Conservation (phyloP, 2,888 invertebrate genomes). For the Sepiola atlantica region DNA sequence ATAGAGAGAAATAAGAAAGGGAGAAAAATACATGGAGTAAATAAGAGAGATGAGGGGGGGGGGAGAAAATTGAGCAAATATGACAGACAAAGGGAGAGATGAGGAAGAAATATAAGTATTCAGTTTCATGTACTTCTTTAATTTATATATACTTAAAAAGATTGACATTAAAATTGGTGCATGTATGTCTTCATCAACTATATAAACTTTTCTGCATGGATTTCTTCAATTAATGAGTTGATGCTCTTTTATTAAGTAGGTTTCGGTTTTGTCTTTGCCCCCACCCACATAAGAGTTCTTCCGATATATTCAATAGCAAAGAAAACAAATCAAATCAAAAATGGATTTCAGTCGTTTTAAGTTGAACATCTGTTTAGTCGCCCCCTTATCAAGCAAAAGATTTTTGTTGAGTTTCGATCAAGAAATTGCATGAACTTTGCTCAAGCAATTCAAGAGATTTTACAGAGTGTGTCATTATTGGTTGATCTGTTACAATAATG, state of each 20-base stretch:
- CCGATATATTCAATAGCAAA: neutral
- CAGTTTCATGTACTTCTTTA: no score
- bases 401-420: neutral
- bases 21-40: neutral
- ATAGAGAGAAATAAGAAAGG: neutral
- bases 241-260: neutral
- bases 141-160: neutral
- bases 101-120: neutral
- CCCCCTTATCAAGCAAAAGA: neutral
- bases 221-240: neutral
- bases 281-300: neutral
- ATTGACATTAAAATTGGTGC: neutral
- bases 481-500: neutral
- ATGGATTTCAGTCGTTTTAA: neutral
- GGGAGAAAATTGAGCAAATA: no score
- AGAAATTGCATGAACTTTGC: neutral
- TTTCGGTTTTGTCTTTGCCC: neutral
- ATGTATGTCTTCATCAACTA: neutral
- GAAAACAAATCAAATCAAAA: neutral
- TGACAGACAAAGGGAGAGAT: neutral
- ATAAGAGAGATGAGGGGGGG: neutral
- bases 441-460: neutral
- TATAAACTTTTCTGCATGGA: neutral
- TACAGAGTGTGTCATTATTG: neutral
- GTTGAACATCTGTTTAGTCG: neutral